Evolutionary conservation across 2,797 vertebrate genomes (phyloP).

Genomic region (Echeneis naucrates): DNA sequence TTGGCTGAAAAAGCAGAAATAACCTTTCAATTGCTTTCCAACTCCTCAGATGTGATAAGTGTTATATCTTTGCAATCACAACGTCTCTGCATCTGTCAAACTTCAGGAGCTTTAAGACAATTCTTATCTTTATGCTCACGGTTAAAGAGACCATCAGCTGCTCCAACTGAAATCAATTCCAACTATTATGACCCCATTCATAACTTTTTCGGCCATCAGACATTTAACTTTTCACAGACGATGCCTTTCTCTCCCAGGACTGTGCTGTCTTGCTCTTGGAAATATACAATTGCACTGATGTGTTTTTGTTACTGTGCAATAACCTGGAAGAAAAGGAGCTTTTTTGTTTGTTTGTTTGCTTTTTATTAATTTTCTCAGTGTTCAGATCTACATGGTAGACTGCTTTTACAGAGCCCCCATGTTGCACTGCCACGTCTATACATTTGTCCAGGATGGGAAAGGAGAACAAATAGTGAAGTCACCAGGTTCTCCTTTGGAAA

Average conservation of each 20-base stretch:
- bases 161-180: constrained; percentile 21
- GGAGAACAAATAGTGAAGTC: background rate
- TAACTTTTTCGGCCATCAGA: constrained; percentile 5
- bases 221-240: background rate
- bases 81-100: constrained; percentile 26
- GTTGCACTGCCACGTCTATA: background rate
- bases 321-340: too few relatives aligned
- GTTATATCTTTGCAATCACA: constrained; percentile 28
- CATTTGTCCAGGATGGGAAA: background rate
- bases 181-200: constrained; percentile 20
- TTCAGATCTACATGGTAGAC: too few relatives aligned
- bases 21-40: constrained; percentile 10
- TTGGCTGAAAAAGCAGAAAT: constrained; percentile 3
- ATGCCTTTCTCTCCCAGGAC: background rate
- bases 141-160: constrained; percentile 22
- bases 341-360: too few relatives aligned
- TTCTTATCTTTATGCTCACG: background rate
- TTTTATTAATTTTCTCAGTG: too few relatives aligned
- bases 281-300: too few relatives aligned
- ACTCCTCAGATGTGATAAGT: constrained; percentile 24
- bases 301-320: too few relatives aligned
- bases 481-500: background rate
- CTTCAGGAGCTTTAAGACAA: constrained; percentile 31
- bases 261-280: background rate
- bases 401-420: too few relatives aligned